A percentile compares a stretch with the other conserved stretches of the same genome.
Conservation (phyloP, 2,888 invertebrate species). For the Poecilus cupreus region DNA sequence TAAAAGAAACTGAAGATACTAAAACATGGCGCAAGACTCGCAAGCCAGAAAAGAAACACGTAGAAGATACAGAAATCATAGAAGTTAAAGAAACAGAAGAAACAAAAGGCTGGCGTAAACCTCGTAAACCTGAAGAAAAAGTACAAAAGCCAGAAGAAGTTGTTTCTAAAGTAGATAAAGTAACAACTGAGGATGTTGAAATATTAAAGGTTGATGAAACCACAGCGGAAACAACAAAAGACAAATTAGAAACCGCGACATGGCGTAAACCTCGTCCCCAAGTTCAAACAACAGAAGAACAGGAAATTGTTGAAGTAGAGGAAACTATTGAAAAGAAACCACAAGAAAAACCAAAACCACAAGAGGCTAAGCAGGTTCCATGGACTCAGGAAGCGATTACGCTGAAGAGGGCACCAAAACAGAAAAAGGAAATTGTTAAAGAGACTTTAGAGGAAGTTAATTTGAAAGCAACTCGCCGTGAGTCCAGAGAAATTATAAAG, state of each 20-base stretch:
- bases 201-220: slow-evolving; percentile 68
- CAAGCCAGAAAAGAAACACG: slow-evolving; percentile 61
- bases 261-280: slow-evolving; percentile 62
- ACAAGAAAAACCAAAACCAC: slow-evolving; percentile 59
- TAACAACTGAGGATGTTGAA: slow-evolving; percentile 67
- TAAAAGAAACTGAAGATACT: slow-evolving; percentile 60
- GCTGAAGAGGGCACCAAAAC: slow-evolving; percentile 71
- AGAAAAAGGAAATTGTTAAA: slow-evolving; percentile 69
- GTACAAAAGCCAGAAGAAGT: slow-evolving; percentile 63
- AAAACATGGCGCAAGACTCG: slow-evolving; percentile 47
- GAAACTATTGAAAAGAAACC: slow-evolving; percentile 59
- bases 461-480: slow-evolving; percentile 72
- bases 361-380: slow-evolving; percentile 67
- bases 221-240: slow-evolving; percentile 65
- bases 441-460: slow-evolving; percentile 73
- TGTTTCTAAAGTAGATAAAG: slow-evolving; percentile 62
- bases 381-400: slow-evolving; percentile 79
- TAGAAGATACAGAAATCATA: slow-evolving; percentile 61
- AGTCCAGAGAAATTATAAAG: slow-evolving; percentile 74
- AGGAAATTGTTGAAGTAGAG: slow-evolving; percentile 53
- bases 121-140: slow-evolving; percentile 67
- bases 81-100: slow-evolving; percentile 50
- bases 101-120: slow-evolving; percentile 62
- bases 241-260: slow-evolving; percentile 65
- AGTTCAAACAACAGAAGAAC: slow-evolving; percentile 48